phyloP scores from a whole-genome alignment of 2,888 invertebrate species.

The Girardia tigrina region DNA sequence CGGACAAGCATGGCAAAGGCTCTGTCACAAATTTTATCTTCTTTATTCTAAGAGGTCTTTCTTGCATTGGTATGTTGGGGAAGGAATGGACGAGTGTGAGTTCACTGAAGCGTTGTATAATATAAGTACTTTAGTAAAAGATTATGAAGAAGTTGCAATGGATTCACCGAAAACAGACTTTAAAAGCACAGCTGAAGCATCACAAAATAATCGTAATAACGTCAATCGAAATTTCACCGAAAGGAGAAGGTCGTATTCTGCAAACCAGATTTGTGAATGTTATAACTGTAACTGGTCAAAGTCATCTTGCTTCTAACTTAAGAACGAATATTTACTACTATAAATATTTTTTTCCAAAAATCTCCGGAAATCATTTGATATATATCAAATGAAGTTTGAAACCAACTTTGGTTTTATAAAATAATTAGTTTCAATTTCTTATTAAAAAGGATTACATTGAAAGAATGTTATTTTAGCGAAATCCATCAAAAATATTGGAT shows the following conservation, averaged over 20 bases:
- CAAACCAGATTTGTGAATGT: background rate
- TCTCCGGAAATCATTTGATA: background rate
- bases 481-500: background rate
- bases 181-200: background rate
- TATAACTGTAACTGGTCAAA: background rate
- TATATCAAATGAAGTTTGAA: background rate
- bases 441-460: background rate
- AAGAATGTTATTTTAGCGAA: background rate
- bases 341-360: background rate
- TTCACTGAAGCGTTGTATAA: constrained; percentile 45
- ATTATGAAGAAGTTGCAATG: constrained; percentile 30
- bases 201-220: background rate
- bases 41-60: constrained; percentile 39
- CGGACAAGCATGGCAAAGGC: constrained; percentile 37
- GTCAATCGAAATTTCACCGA: background rate
- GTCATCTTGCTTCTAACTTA: background rate
- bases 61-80: constrained; percentile 40
- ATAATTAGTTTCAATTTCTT: constrained; percentile 12
- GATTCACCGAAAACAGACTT: constrained; percentile 19
- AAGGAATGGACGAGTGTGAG: constrained; percentile 40
- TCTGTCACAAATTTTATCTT: constrained; percentile 41
- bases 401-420: background rate
- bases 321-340: too few relatives aligned
- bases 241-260: background rate
- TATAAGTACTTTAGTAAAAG: constrained; percentile 29